A percentile compares a stretch with the other conserved stretches of the same genome.
Conservation (phyloP, 2,113 vertebrate species). For the Gambusia holbrooki region DNA sequence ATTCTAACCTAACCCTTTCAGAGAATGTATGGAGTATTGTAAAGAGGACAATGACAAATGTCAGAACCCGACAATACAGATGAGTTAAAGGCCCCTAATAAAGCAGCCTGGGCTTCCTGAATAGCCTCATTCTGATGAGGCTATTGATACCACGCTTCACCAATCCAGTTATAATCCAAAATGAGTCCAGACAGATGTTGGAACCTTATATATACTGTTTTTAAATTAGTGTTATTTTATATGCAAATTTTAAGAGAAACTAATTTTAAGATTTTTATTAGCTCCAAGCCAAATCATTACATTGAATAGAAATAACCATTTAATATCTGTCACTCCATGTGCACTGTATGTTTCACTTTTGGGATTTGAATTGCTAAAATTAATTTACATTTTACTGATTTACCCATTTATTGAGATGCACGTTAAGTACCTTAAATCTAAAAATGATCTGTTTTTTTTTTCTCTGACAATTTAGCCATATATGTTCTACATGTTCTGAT, state of each 20-base stretch:
- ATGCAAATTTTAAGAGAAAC: too few species aligned
- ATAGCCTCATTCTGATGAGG: neutral
- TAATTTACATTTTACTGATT: neutral
- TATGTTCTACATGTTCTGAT: slow-evolving; percentile 10
- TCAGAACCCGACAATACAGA: neutral
- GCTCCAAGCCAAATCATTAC: neutral
- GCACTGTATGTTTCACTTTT: too few species aligned
- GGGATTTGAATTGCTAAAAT: neutral
- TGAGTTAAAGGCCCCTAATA: neutral
- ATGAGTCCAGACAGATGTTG: neutral
- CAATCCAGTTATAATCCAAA: neutral
- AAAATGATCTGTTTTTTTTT: neutral
- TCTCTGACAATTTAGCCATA: neutral
- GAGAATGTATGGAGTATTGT: too few species aligned
- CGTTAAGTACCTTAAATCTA: neutral
- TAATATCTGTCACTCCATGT: neutral
- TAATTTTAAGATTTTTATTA: neutral
- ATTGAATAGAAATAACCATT: neutral
- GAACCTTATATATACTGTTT: neutral
- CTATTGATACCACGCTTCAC: too few species aligned
- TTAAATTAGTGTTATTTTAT: too few species aligned
- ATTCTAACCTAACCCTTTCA: neutral
- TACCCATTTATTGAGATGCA: neutral
- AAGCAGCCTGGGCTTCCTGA: neutral
- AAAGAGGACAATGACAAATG: neutral